phyloP scores from a whole-genome alignment of 2,797 vertebrate species.

The Cynopterus sphinx region DNA sequence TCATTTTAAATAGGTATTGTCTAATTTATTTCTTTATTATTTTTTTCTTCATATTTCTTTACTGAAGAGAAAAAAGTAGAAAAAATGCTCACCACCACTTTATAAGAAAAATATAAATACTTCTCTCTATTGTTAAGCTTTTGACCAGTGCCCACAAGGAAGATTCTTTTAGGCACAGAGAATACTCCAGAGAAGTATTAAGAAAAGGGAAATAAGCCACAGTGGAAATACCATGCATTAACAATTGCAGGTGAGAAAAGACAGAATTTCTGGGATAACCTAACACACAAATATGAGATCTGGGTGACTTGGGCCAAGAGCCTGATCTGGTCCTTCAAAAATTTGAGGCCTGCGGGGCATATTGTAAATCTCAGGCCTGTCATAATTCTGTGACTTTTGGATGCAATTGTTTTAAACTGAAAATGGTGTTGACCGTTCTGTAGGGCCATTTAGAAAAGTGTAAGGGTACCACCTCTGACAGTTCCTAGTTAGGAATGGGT shows the following conservation, averaged over 20 bases:
- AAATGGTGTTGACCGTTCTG: not conserved
- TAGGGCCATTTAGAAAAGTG: not conserved
- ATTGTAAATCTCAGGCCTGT: not conserved
- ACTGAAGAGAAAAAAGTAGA: not conserved
- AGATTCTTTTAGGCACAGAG: not conserved
- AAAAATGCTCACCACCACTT: not conserved
- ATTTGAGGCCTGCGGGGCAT: not conserved
- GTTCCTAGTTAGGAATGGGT: not conserved
- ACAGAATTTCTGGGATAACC: not conserved
- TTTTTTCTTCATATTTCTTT: not conserved
- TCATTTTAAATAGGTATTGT: not conserved
- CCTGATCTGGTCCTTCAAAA: not conserved
- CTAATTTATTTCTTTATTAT: not conserved
- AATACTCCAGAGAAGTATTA: not conserved
- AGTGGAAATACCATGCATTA: not conserved
- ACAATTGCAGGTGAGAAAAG: not conserved
- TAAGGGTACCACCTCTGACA: not conserved
- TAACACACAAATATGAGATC: not conserved
- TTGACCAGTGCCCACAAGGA: not conserved
- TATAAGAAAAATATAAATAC: not conserved
- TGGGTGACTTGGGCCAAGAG: not conserved
- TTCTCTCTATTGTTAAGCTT: not conserved
- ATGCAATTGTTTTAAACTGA: not conserved
- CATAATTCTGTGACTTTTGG: not conserved
- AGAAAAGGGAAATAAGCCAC: not conserved